Evolutionary conservation across 2,888 invertebrate genomes (phyloP).

Genomic region (Oxystoma pomonae): DNA sequence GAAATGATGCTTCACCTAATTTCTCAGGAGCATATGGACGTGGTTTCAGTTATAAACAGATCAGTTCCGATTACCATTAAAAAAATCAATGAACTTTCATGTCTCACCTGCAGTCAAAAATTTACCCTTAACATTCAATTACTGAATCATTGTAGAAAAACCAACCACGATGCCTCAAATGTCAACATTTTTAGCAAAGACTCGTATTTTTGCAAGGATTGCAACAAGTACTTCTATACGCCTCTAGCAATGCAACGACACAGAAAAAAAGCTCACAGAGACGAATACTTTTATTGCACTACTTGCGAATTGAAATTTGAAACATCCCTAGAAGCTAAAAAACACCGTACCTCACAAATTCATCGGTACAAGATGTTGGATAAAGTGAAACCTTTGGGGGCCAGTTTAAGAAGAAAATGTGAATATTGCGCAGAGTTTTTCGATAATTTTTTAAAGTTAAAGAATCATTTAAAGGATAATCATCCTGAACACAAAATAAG

Average conservation of each 20-base stretch:
- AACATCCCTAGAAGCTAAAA: constrained; percentile 57
- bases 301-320: constrained; percentile 63
- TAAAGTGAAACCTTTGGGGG: constrained; percentile 39
- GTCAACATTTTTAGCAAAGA: constrained; percentile 50
- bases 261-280: constrained; percentile 57
- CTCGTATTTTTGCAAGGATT: constrained; percentile 55
- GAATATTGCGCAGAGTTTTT: constrained; percentile 57
- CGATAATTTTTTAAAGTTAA: constrained; percentile 54
- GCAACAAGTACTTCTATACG: constrained; percentile 60
- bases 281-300: constrained; percentile 61
- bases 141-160: constrained; percentile 54
- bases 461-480: constrained; percentile 56
- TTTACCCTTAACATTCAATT: constrained; percentile 76
- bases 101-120: constrained; percentile 61
- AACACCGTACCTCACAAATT: constrained; percentile 61
- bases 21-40: constrained; percentile 65
- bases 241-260: constrained; percentile 65
- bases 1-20: constrained; percentile 67
- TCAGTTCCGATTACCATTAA: constrained; percentile 77
- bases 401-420: constrained; percentile 53
- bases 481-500: constrained; percentile 63
- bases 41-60: constrained; percentile 70
- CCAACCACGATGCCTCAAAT: constrained; percentile 42
- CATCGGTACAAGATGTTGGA: constrained; percentile 60
- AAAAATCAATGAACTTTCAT: constrained; percentile 60